Percentiles rank a stretch among this genome's conserved stretches.
phyloP scores from a whole-genome alignment of 2,888 invertebrate genomes.

The Entomobrya multifasciata region DNA sequence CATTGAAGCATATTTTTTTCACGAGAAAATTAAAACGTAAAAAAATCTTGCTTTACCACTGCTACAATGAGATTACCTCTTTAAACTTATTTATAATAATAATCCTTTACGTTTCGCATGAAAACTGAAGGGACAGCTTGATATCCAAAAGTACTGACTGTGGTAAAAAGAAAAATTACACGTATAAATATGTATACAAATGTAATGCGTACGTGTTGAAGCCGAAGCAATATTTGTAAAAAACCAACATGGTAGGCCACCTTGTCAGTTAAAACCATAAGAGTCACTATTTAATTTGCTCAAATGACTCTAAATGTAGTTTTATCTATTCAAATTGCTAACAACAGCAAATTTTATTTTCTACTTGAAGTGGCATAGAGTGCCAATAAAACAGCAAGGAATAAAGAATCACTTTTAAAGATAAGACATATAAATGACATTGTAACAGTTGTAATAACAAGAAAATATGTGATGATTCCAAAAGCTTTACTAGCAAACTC shows the following conservation, averaged over 20 bases:
- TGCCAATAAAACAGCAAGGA: conserved; percentile 14
- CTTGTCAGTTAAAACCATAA: background rate
- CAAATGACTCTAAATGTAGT: background rate
- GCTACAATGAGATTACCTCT: background rate
- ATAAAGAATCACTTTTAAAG: background rate
- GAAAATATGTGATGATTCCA: background rate
- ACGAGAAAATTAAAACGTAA: background rate
- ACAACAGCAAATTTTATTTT: background rate
- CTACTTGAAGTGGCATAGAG: background rate
- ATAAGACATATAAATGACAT: background rate
- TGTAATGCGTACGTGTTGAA: too few relatives aligned
- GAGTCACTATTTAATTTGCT: background rate
- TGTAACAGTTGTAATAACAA: background rate
- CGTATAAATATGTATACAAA: too few relatives aligned
- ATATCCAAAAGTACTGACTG: background rate
- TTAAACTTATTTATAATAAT: conserved; percentile 1
- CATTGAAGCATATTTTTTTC: background rate
- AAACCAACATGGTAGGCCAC: too few relatives aligned
- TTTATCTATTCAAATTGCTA: background rate
- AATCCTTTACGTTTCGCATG: conserved; percentile 8
- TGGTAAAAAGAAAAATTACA: too few relatives aligned
- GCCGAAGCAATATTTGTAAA: too few relatives aligned
- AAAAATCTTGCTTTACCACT: conserved; percentile 20
- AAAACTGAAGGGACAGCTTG: background rate
- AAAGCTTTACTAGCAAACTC: conserved; percentile 17